Evolutionary conservation across 1,140 invertebrate genomes (phyloP), one percentile per base, ranked within the genome.

Genomic region (Drosophila carrolli): DNA sequence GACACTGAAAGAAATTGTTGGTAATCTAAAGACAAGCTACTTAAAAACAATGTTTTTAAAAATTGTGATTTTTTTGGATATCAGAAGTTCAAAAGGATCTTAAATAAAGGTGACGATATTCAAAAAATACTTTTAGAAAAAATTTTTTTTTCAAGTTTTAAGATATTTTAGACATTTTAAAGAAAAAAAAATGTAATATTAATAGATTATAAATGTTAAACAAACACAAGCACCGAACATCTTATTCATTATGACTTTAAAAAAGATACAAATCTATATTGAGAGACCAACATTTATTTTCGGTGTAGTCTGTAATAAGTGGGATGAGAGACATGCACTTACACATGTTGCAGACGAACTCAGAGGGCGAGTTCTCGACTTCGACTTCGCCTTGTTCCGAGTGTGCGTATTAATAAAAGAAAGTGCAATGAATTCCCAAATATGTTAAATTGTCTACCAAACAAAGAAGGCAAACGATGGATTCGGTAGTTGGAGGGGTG

Each of bases 381-480:
- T 85, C 61, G 68, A 78, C 78, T 65, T 60, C 41, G 13, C 29
- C 47, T 44, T 50, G 62, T 23, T 72, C 50, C 41, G 55, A 75
- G 60, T 66, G 65, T 74, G 81, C 76, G 83, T 89, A 89, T 89
- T 89, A 89, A 88, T 88, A 88, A 88, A 88, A 89, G 84, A 88
- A 88, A 88, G 84, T 88, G 84, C 84, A 88, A 89, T 88, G 84
- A 88, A 88, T 88, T 88, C 84, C 84, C 84, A 88, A 88, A 88
- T 89, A 88, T 88, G 84, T 88, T 88, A 88, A 88, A 88, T 88
- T 89, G 76, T 88, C 84, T 78, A 78, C 84, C 84, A 88, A 88
- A 88, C 84, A 88, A 88, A 88, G 83, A 57, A 84, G 71, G 50
- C 35, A 13, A 61, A 32, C 29, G 29, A 54, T 14, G 47, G 13